Percentiles rank a stretch among this genome's conserved stretches.
These are phyloP conservation scores for Timandra comae DNA, from an alignment of 2,888 invertebrate species.

Conservation along the genomic window DNA sequence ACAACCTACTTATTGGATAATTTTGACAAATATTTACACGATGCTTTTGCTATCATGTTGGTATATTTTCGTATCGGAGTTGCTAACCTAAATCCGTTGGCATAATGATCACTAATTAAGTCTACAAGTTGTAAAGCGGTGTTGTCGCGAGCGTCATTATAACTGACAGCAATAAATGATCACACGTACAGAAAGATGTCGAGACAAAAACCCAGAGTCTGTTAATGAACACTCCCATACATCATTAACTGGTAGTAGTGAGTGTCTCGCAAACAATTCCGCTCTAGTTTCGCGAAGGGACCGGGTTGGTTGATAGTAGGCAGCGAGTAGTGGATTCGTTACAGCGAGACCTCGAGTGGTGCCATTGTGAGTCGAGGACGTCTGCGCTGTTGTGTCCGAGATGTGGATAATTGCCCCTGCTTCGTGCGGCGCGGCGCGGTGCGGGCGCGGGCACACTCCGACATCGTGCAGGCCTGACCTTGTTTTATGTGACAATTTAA, in stretches of 20 bases:
- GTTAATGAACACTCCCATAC: constrained; percentile 65
- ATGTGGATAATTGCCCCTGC: constrained; percentile 71
- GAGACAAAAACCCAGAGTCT: constrained; percentile 41
- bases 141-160: constrained; percentile 20
- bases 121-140: constrained; percentile 12
- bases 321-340: constrained; percentile 69
- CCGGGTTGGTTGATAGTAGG: constrained; percentile 53
- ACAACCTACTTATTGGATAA: no score
- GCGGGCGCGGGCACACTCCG: constrained; percentile 21
- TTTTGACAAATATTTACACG: no score
- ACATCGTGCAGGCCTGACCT: constrained; percentile 15
- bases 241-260: constrained; percentile 61
- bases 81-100: constrained; percentile 7
- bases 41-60: no score
- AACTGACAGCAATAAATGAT: constrained; percentile 23
- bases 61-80: no score
- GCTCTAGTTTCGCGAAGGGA: constrained; percentile 64
- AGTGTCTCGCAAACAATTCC: constrained; percentile 68
- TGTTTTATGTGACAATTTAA: constrained; percentile 12
- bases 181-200: constrained; percentile 29
- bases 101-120: constrained; percentile 22
- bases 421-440: constrained; percentile 8
- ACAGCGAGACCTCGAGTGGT: constrained; percentile 66
- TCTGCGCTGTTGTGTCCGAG: constrained; percentile 73
- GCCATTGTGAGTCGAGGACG: constrained; percentile 70